Conservation (phyloP, 2,797 vertebrate species). For the Acanthornis magna region DNA sequence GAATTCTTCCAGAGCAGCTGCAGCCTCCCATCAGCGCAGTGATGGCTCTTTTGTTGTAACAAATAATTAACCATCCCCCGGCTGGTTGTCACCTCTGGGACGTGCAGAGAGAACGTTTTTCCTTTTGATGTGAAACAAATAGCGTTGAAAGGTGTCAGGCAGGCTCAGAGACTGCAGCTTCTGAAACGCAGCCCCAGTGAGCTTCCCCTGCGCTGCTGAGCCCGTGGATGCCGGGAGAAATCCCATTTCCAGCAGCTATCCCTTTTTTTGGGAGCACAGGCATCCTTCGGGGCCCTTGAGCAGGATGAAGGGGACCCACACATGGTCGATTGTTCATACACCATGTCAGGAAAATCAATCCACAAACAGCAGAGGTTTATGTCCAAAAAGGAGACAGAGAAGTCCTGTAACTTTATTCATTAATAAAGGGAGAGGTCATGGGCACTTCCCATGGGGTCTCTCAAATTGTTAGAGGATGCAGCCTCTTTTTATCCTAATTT, state of each 20-base stretch:
- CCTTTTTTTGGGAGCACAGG: not conserved
- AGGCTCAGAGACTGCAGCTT: constrained; percentile 20
- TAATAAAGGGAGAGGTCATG: too few species aligned
- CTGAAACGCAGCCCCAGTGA: not conserved
- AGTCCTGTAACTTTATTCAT: too few species aligned
- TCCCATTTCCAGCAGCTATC: not conserved
- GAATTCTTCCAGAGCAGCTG: constrained; percentile 42
- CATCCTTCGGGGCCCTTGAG: not conserved
- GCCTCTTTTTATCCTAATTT: too few species aligned
- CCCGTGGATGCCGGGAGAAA: not conserved
- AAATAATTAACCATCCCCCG: constrained; percentile 68
- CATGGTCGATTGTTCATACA: fast-evolving
- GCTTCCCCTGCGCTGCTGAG: not conserved
- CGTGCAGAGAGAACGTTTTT: constrained; percentile 19
- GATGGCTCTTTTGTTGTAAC: constrained; percentile 55
- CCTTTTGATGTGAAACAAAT: constrained; percentile 62
- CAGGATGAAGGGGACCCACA: not conserved
- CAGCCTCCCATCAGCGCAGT: constrained; percentile 42
- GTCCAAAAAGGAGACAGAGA: too few species aligned
- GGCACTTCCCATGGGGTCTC: too few species aligned
- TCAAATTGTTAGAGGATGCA: too few species aligned
- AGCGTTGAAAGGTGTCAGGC: constrained; percentile 51
- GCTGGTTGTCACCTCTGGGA: constrained; percentile 60
- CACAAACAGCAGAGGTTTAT: too few species aligned
- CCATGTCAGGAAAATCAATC: too few species aligned